phyloP scores from a whole-genome alignment of 2,113 vertebrate genomes.

The Mus spicilegus region DNA sequence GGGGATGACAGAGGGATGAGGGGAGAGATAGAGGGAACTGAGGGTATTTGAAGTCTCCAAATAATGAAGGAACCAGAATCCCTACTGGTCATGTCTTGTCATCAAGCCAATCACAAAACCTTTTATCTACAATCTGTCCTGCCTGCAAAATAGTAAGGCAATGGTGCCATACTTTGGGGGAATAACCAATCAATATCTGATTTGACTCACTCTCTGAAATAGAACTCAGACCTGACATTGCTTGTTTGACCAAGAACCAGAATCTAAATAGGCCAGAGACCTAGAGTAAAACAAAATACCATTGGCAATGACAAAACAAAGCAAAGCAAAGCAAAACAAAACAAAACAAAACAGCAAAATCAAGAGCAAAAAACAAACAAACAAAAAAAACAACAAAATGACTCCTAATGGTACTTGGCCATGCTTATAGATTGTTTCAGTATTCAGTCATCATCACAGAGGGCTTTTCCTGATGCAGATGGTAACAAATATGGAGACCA shows the following conservation, averaged over 20 bases:
- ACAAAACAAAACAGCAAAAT: too few relatives aligned
- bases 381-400: not conserved
- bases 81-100: not conserved
- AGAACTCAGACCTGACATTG: not conserved
- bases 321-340: too few relatives aligned
- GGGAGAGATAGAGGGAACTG: not conserved
- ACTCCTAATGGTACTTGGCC: not conserved
- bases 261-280: not conserved
- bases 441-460: not conserved
- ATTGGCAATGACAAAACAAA: too few relatives aligned
- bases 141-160: not conserved
- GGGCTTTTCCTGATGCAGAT: not conserved
- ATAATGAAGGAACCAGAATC: not conserved
- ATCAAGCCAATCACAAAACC: not conserved
- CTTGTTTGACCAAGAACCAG: not conserved
- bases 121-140: not conserved
- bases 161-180: too few relatives aligned
- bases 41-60: not conserved
- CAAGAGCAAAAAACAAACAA: too few relatives aligned
- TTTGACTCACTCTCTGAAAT: not conserved
- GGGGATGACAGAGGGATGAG: not conserved
- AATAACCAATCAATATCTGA: not conserved
- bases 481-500: not conserved
- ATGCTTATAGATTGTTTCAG: not conserved
- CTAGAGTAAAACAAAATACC: not conserved